Evolutionary conservation across 2,888 invertebrate genomes (phyloP).

Genomic region (Pelosia muscerda): DNA sequence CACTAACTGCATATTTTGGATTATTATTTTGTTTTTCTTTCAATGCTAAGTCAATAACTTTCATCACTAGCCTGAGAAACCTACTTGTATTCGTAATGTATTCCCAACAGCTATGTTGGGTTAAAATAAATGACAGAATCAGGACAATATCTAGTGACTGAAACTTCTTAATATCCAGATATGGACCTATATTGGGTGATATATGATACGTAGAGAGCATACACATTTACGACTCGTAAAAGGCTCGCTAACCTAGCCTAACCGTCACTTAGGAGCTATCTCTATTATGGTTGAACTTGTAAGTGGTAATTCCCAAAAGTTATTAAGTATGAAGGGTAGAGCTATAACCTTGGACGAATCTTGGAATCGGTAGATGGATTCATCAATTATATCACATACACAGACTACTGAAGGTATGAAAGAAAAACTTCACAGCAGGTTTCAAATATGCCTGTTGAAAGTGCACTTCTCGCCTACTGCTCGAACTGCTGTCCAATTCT

Average conservation of each 20-base stretch:
- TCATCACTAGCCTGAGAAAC: background rate
- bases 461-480: too few relatives aligned
- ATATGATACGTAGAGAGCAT: background rate
- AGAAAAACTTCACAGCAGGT: background rate
- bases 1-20: too few relatives aligned
- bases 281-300: background rate
- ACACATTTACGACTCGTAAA: background rate
- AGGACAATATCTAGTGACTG: background rate
- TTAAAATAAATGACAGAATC: background rate
- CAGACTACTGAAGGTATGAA: background rate
- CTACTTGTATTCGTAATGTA: too few relatives aligned
- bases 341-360: background rate
- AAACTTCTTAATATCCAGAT: background rate
- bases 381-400: background rate
- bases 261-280: background rate
- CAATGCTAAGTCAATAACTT: background rate
- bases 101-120: background rate
- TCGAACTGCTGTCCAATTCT: background rate
- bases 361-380: too few relatives aligned
- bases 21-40: background rate
- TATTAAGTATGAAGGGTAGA: background rate
- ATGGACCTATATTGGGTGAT: background rate
- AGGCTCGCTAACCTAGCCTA: background rate
- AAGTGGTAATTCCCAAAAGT: background rate
- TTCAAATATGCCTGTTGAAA: too few relatives aligned